Base-by-base conservation (phyloP, 2,113 vertebrate genomes). In the Erythrolamprus reginae region DNA sequence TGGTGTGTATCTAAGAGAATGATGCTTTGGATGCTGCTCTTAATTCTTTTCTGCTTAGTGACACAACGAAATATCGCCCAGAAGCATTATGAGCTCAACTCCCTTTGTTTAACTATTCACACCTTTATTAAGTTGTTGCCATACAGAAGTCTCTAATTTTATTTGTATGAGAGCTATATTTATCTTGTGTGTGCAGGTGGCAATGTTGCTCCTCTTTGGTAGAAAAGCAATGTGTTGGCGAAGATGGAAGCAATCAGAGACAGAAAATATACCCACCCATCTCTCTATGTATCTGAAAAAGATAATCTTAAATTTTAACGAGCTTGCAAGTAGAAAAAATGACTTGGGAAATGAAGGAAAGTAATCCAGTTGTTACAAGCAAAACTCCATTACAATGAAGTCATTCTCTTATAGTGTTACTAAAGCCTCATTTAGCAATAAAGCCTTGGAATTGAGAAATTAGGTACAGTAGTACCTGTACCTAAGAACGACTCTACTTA, bases 111-210 rank as follows among this genome's bases (percentile, higher is more conserved):
- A 96, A 96, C 94, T 93, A 91, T 95, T 95, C 93, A 94, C 95
- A 94, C 95, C 95, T 96, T 96, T 95, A 96, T 96, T 96, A 96
- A 95, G 89, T 92, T 94, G 90, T 94, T 96, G 94, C 94, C 93
- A 83, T 89, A 95, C 56, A 0, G 93, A 93, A 96, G 95, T 92
- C 94, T 94, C 93, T 95, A 94, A 95, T 96, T 96, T 95, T 95
- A 93, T 96, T 96, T 96, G 88, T 89, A 91, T 92, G 94, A 95
- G 93, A 95, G 94, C 47, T 2, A 3, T 94, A 94, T 95, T 95
- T 95, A 95, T 95, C 92, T 95, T 51, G 0, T 58, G 92, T 48
- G 0, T 88, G 91, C 0, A 87, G 94, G 91, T 87, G 87, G 50
- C 89, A 84, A 93, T 89, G 91, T 92, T 0, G 0, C 84, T 92